phyloP scores from a whole-genome alignment of 2,797 vertebrate species.

The Fringilla coelebs region DNA sequence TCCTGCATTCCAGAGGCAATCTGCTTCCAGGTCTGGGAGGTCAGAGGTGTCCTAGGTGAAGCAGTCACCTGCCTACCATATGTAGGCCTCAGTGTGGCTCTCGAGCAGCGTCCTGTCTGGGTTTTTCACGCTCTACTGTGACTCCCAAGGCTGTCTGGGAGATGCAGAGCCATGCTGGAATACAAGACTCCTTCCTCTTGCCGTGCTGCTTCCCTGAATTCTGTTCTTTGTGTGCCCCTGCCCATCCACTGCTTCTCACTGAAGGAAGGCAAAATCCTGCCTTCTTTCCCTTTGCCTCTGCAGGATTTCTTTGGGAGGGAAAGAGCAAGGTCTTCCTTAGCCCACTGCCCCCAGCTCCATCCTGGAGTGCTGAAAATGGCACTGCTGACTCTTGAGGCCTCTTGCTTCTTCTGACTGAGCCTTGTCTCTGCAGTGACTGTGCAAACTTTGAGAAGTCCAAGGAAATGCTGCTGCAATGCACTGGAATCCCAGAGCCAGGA shows the following conservation, averaged over 20 bases:
- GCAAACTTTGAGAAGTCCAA: conserved; percentile 67
- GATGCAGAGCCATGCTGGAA: not conserved
- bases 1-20: not conserved
- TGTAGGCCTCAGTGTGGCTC: not conserved
- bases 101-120: not conserved
- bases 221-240: not conserved
- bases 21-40: not conserved
- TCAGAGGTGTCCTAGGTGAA: not conserved
- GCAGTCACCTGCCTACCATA: not conserved
- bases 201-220: not conserved
- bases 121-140: not conserved
- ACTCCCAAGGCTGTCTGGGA: not conserved
- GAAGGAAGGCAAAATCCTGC: not conserved
- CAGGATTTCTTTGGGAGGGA: not conserved
- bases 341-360: not conserved
- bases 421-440: conserved; percentile 63
- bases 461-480: too few species aligned
- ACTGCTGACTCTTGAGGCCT: not conserved
- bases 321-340: not conserved
- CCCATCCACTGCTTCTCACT: not conserved
- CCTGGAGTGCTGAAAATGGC: not conserved
- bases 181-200: accelerated
- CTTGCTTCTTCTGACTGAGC: not conserved
- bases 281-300: not conserved
- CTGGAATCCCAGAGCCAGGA: conserved; percentile 67